Conservation (phyloP, 1,140 invertebrate genomes). For the Daktulosphaira vitifoliae region DNA sequence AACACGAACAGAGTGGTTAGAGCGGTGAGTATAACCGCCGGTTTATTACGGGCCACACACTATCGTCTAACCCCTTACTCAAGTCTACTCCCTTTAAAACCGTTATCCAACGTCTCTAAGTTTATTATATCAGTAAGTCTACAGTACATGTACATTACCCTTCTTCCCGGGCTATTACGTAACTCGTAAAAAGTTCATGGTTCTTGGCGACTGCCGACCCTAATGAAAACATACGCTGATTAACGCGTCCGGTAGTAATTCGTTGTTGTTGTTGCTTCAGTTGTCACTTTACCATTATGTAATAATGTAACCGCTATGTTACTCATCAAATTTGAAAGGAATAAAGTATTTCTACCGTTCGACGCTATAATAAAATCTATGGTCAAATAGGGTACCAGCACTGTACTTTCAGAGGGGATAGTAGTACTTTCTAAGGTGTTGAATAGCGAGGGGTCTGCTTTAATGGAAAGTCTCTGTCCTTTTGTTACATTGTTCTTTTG, state of each 20-base stretch:
- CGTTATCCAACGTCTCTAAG: background rate
- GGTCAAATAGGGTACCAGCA: background rate
- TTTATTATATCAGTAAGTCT: background rate
- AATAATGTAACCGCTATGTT: background rate
- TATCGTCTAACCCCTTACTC: background rate
- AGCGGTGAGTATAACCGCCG: constrained; percentile 9
- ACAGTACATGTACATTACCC: too few species aligned
- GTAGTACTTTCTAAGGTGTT: too few species aligned
- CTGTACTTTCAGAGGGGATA: too few species aligned
- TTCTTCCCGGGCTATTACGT: background rate
- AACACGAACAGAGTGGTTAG: constrained; percentile 18
- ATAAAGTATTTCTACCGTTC: background rate
- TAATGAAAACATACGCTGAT: constrained; percentile 22
- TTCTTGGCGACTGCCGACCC: background rate
- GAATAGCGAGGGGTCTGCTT: background rate
- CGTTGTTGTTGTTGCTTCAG: background rate
- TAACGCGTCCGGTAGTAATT: background rate
- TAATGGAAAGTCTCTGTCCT: constrained; percentile 30
- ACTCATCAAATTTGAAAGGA: constrained; percentile 3
- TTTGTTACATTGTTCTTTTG: constrained; percentile 32
- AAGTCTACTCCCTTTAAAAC: background rate
- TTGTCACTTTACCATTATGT: too few species aligned
- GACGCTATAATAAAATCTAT: constrained; percentile 16
- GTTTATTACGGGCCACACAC: constrained; percentile 8
- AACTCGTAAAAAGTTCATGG: background rate